Conservation (phyloP, 2,888 invertebrate species). For the Trachelus tabidus region DNA sequence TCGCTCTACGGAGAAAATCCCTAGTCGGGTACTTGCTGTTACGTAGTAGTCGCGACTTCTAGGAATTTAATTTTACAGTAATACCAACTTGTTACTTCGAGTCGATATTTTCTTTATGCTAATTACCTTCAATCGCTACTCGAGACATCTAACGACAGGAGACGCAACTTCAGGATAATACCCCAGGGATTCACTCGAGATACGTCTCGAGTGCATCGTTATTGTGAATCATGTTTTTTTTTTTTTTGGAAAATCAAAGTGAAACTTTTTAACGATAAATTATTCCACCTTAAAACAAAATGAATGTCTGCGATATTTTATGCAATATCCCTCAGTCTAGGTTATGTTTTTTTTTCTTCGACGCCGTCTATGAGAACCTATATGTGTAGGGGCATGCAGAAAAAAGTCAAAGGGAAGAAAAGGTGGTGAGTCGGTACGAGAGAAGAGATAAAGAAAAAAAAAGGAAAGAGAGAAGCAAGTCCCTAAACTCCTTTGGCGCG, state of each 20-base stretch:
- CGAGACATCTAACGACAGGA: neutral
- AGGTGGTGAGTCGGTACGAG: neutral
- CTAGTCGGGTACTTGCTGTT: neutral
- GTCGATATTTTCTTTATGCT: neutral
- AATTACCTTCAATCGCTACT: neutral
- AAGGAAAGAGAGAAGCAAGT: too few species aligned
- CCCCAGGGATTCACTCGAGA: neutral
- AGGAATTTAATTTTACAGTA: neutral
- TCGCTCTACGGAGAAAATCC: neutral
- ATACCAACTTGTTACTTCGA: neutral
- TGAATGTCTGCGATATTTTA: neutral
- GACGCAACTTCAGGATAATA: neutral
- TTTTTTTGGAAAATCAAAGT: neutral
- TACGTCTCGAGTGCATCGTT: neutral
- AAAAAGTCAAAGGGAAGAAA: neutral
- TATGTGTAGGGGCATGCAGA: too few species aligned
- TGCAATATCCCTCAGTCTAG: neutral
- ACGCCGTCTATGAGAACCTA: neutral
- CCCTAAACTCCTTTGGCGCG: constrained; percentile 19
- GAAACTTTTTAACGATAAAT: neutral
- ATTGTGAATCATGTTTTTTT: neutral
- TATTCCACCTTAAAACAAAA: neutral
- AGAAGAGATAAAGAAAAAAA: neutral
- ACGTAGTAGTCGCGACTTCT: neutral
- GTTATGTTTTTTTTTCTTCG: neutral